These are phyloP conservation scores for Delphinus delphis DNA, from an alignment of 2,113 vertebrate genomes.

Conservation along the genomic window DNA sequence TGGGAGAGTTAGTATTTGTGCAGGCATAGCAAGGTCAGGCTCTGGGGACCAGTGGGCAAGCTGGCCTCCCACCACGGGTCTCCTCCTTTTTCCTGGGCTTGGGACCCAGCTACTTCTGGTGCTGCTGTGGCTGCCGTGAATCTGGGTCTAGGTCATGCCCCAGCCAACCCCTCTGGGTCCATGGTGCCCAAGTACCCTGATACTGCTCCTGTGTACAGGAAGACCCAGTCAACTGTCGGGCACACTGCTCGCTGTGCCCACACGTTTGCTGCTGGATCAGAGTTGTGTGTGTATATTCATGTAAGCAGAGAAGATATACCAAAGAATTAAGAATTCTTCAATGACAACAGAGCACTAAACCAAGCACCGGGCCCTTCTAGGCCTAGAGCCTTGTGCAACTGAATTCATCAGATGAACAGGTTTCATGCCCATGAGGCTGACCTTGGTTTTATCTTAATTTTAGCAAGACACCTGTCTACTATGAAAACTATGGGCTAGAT, in stretches of 20 bases:
- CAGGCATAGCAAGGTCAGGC: not conserved
- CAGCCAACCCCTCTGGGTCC: too few relatives aligned
- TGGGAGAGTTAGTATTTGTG: not conserved
- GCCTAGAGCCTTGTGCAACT: not conserved
- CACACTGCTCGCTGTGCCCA: not conserved
- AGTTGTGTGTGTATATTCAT: not conserved
- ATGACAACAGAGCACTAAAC: not conserved
- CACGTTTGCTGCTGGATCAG: not conserved
- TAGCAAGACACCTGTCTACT: not conserved
- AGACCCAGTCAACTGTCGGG: fast-evolving
- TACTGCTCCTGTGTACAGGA: not conserved
- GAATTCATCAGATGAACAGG: fast-evolving
- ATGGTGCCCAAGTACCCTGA: not conserved
- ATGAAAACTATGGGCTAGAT: not conserved
- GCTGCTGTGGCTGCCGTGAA: not conserved
- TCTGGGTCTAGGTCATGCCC: not conserved
- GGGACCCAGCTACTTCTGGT: not conserved
- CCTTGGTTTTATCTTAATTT: not conserved
- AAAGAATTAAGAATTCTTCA: not conserved
- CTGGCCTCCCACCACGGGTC: not conserved
- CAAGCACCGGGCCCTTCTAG: not conserved
- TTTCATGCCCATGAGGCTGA: not conserved
- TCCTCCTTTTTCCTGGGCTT: not conserved
- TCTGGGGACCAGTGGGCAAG: not conserved
- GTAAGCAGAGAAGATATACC: not conserved